Conservation (phyloP, 2,797 vertebrate genomes). For the Cyclura pinguis region DNA sequence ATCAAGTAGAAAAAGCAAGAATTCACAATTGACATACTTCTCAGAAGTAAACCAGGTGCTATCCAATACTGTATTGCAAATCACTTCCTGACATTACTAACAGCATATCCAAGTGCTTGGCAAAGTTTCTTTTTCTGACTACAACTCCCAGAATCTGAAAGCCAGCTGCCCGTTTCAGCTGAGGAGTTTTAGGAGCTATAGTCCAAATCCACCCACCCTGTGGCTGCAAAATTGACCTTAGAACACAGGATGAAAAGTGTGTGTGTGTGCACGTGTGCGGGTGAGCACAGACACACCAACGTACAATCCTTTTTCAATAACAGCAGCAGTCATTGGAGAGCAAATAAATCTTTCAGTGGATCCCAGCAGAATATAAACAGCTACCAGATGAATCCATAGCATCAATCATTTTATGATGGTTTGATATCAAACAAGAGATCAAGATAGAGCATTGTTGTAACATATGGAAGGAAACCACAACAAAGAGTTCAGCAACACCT, state of each 20-base stretch:
- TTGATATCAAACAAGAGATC: conserved; percentile 17
- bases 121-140: too few species aligned
- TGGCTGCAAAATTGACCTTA: background rate
- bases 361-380: conserved; percentile 6
- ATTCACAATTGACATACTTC: background rate
- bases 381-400: conserved; percentile 2
- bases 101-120: too few species aligned
- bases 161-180: too few species aligned
- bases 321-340: background rate
- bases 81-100: background rate
- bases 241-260: background rate
- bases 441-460: background rate
- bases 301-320: background rate
- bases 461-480: conserved; percentile 10
- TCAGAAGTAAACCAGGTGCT: background rate
- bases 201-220: background rate
- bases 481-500: background rate
- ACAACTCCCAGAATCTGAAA: too few species aligned
- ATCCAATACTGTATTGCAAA: background rate
- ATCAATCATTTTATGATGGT: conserved; percentile 23
- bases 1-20: background rate
- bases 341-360: conserved; percentile 21
- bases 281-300: background rate
- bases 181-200: too few species aligned
- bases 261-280: too few species aligned